phyloP scores from a whole-genome alignment of 2,113 vertebrate genomes.

The Ammodytes dubius region DNA sequence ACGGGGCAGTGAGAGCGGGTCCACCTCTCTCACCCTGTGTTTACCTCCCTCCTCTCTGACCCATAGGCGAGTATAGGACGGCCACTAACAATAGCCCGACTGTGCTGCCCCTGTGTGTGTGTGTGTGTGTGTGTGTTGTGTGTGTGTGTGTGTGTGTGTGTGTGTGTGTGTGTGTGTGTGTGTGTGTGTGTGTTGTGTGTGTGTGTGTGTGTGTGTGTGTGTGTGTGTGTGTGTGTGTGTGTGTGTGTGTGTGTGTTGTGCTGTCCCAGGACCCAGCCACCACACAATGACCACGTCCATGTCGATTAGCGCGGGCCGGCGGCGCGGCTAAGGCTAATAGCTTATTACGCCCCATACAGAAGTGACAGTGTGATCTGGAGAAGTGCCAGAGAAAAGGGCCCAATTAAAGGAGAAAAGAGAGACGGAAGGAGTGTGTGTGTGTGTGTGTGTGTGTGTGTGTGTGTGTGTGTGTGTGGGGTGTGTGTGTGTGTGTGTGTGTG shows the following conservation, averaged over 20 bases:
- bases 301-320: conserved; percentile 78
- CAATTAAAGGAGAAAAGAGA: conserved; percentile 81
- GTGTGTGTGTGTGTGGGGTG: too few species aligned
- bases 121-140: too few species aligned
- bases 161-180: too few species aligned
- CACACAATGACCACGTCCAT: conserved; percentile 85
- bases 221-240: too few species aligned
- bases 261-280: conserved; percentile 69
- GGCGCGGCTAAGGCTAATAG: conserved; percentile 77
- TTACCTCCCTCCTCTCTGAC: conserved; percentile 30
- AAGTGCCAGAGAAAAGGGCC: conserved; percentile 77
- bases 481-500: too few species aligned
- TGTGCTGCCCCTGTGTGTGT: conserved; percentile 61
- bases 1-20: conserved; percentile 57
- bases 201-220: too few species aligned
- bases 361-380: conserved; percentile 83
- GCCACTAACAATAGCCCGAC: conserved; percentile 78
- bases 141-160: too few species aligned
- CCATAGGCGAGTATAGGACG: conserved; percentile 39
- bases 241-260: too few species aligned
- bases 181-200: too few species aligned
- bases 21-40: conserved; percentile 59
- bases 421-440: conserved; percentile 43
- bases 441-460: conserved; percentile 17
- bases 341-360: conserved; percentile 81